phyloP scores from a whole-genome alignment of 2,113 vertebrate species.

The Salvelinus fontinalis region DNA sequence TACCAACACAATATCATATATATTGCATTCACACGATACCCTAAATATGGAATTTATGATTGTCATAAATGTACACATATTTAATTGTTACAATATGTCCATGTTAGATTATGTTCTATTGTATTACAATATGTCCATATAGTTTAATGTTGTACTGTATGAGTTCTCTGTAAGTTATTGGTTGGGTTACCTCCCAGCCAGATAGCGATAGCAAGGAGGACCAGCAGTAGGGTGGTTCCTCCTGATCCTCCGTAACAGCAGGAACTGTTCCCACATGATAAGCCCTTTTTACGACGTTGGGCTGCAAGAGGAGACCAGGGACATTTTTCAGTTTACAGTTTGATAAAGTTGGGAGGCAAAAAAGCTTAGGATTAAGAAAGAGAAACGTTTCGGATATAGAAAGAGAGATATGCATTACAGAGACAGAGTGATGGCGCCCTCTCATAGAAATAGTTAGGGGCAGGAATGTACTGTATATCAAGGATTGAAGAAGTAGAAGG shows the following conservation, averaged over 20 bases:
- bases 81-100: background rate
- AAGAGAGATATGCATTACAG: no score
- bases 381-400: no score
- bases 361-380: no score
- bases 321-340: background rate
- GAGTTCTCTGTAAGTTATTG: background rate
- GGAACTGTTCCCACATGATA: background rate
- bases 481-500: no score
- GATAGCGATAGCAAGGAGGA: conserved; percentile 35
- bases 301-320: background rate
- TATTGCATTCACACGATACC: background rate
- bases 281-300: background rate
- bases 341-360: no score
- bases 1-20: background rate
- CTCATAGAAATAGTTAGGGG: background rate
- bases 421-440: no score
- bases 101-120: no score
- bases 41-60: background rate
- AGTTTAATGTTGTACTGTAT: no score
- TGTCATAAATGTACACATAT: background rate
- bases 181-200: conserved; percentile 47
- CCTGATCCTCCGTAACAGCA: conserved; percentile 26
- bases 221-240: background rate
- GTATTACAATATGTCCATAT: no score
- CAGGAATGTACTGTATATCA: background rate